These are phyloP conservation scores for Drosophila lowei DNA, from an alignment of 1,140 invertebrate genomes.

Conservation along the genomic window DNA sequence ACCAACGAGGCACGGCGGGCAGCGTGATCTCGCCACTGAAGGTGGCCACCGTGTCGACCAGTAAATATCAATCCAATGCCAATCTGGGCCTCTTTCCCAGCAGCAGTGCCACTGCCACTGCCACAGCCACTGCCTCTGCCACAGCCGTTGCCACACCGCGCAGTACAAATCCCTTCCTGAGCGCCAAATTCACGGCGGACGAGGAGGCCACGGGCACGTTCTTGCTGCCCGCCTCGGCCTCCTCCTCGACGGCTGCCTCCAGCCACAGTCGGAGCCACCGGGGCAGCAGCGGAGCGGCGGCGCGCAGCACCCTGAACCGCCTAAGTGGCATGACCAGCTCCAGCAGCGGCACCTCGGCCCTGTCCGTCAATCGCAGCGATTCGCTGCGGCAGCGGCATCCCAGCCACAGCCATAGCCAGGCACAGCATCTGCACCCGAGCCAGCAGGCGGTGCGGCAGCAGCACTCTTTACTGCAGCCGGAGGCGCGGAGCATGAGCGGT, in stretches of 20 bases:
- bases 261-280: slow-evolving; percentile 55
- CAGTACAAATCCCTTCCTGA: slow-evolving; percentile 81
- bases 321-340: slow-evolving; percentile 84
- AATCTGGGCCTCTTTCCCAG: slow-evolving; percentile 67
- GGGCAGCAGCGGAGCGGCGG: slow-evolving; percentile 36
- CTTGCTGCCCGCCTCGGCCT: slow-evolving; percentile 60
- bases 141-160: slow-evolving; percentile 37
- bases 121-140: slow-evolving; percentile 44
- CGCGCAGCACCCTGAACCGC: slow-evolving; percentile 68
- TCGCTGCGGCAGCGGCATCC: slow-evolving; percentile 34
- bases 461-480: slow-evolving; percentile 9
- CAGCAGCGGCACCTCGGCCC: slow-evolving; percentile 84
- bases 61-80: slow-evolving; percentile 73
- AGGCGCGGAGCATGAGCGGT: slow-evolving; percentile 16
- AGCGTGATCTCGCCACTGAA: slow-evolving; percentile 81
- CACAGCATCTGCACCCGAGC: slow-evolving; percentile 45
- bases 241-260: slow-evolving; percentile 67
- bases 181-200: slow-evolving; percentile 61
- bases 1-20: slow-evolving; percentile 66
- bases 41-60: slow-evolving; percentile 48
- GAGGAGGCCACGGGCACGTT: slow-evolving; percentile 33
- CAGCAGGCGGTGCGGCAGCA: slow-evolving; percentile 31
- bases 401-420: slow-evolving; percentile 8
- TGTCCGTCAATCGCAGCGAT: slow-evolving; percentile 58
- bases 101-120: slow-evolving; percentile 51